phyloP scores from a whole-genome alignment of 2,113 vertebrate species.

The Suricata suricatta region DNA sequence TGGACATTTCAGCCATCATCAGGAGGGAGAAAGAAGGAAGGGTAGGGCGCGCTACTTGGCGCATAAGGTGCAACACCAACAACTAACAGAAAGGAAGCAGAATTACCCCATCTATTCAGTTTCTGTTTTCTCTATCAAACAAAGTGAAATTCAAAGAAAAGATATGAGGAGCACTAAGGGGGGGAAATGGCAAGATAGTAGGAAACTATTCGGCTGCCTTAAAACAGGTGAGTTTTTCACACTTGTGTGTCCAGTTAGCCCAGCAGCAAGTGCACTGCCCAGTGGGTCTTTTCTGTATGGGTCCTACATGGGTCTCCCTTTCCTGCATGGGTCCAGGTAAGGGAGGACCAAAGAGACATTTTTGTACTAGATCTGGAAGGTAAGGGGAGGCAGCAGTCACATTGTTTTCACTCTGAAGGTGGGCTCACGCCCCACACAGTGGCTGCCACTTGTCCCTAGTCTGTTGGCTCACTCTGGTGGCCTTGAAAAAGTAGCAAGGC shows the following conservation, averaged over 20 bases:
- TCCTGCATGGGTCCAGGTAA: background rate
- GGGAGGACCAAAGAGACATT: background rate
- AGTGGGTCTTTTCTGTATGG: too few relatives aligned
- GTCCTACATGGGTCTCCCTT: background rate
- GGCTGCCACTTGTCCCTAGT: background rate
- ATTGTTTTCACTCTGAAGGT: background rate
- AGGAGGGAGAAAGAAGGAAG: background rate
- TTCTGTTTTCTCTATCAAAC: background rate
- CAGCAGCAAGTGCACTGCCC: background rate
- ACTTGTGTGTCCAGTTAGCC: too few relatives aligned
- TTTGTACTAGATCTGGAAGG: background rate
- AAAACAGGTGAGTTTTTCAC: background rate
- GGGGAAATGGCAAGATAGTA: background rate
- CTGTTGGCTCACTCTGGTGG: background rate
- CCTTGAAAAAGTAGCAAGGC: background rate
- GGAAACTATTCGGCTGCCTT: background rate
- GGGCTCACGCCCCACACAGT: background rate
- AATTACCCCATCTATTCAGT: background rate
- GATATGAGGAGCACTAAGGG: background rate
- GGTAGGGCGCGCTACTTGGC: background rate
- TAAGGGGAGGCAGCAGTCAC: background rate
- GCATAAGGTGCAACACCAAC: background rate
- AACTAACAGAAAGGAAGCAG: background rate
- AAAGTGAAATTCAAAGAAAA: slow-evolving; percentile 30
- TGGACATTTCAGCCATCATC: background rate